Conservation (phyloP, 2,113 vertebrate genomes). For the Tringa solitaria region DNA sequence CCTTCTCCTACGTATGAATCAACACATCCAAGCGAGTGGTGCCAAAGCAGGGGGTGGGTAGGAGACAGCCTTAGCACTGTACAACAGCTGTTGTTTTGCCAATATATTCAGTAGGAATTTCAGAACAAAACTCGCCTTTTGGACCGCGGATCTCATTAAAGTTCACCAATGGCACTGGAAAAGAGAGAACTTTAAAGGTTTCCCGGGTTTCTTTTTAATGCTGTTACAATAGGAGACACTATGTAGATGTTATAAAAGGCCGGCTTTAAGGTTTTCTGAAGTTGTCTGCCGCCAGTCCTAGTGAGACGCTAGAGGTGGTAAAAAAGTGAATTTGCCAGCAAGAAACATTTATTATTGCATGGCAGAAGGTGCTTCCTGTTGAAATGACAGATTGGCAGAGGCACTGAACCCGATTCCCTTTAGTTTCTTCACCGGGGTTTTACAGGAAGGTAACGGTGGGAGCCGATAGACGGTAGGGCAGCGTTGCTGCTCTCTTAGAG, state of each 20-base stretch:
- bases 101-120: constrained; percentile 3
- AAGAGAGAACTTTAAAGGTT: not conserved
- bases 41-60: constrained; percentile 47
- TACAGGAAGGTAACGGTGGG: not conserved
- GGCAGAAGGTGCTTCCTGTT: constrained; percentile 16
- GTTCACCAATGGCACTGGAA: not conserved
- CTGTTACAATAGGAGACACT: not conserved
- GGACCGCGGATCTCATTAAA: not conserved
- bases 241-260: not conserved
- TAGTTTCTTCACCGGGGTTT: not conserved
- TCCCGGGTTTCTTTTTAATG: not conserved
- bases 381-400: constrained; percentile 7
- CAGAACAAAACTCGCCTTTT: constrained; percentile 9
- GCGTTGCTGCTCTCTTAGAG: not conserved
- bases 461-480: not conserved
- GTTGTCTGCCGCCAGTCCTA: not conserved
- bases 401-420: not conserved
- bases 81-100: constrained; percentile 46
- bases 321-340: constrained; percentile 15
- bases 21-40: not conserved
- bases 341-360: constrained; percentile 23
- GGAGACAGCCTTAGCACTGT: constrained; percentile 37
- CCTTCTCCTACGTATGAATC: constrained; percentile 48
- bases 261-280: not conserved
- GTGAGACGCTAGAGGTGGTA: not conserved